Conservation (phyloP, 2,113 vertebrate species). For the Ancistrus triradiatus region DNA sequence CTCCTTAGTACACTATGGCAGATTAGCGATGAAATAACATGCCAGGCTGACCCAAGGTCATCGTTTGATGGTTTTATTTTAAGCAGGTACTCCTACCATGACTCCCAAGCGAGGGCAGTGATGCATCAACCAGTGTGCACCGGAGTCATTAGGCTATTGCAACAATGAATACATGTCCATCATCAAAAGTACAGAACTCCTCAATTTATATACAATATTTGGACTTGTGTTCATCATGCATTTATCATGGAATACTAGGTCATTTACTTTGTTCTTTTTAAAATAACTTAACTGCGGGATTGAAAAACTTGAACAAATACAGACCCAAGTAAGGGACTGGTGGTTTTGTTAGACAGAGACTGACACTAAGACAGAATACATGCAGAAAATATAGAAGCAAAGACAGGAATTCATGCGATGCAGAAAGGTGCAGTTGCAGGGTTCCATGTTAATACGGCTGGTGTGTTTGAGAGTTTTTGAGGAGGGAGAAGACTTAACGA, state of each 20-base stretch:
- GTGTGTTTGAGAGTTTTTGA: too few species aligned
- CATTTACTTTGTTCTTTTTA: too few species aligned
- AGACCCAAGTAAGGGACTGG: too few species aligned
- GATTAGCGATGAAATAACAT: slow-evolving; percentile 61
- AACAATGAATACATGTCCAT: slow-evolving; percentile 18
- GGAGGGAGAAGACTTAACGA: too few species aligned
- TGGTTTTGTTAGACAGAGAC: neutral
- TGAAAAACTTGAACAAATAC: too few species aligned
- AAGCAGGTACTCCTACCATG: slow-evolving; percentile 52
- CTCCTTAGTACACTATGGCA: slow-evolving; percentile 49
- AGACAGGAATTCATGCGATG: neutral
- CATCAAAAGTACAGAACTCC: neutral
- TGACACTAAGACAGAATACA: neutral
- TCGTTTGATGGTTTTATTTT: slow-evolving; percentile 40
- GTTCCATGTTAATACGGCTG: too few species aligned
- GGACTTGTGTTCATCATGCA: too few species aligned
- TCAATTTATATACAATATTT: too few species aligned
- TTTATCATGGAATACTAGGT: too few species aligned
- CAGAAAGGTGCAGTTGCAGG: too few species aligned
- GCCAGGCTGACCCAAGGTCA: slow-evolving; percentile 43
- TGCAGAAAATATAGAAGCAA: neutral
- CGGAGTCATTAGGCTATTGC: slow-evolving; percentile 2
- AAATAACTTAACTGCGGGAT: too few species aligned
- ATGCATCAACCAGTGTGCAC: slow-evolving; percentile 21
- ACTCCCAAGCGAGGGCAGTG: slow-evolving; percentile 47